Evolutionary conservation across 2,797 vertebrate species (phyloP), one percentile per base, ranked within the genome.

Genomic region (Syngnathus acus): DNA sequence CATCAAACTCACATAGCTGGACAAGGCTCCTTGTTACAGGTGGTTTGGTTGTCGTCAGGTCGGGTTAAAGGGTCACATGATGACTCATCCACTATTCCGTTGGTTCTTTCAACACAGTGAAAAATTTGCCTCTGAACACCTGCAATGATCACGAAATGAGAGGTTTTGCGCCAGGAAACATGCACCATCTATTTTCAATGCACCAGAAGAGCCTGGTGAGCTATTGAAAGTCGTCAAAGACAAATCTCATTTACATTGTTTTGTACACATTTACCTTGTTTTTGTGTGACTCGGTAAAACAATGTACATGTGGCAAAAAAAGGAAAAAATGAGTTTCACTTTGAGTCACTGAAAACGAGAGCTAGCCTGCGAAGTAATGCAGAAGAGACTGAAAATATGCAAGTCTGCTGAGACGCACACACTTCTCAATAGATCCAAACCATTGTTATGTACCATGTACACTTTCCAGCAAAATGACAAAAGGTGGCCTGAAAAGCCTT

Each of bases 71-170:
- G 78, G 9, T 96, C 90, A 42, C 96, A 98, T 82, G 93, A 87
- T 11, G 81, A 78, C 79, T 95, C 92, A 50, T 94, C 93, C 79
- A 95, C 93, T 0, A 93, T 91, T 53, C 95, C 95, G 0, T 88
- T 89, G 37, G 87, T 91, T 85, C 77, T 89, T 74, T 97, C 94
- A 69, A 92, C 84, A 16, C 96, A 98, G 82, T 92, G 90, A 70
- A 94, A 92, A 0, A 81, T 79, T 86, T 95, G 95, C 58, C 92
- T 88, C 88, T 95, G 95, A 17, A 94, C 88, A 72, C 97, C 97
- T 98, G 89, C 0, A 23, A 21, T 62, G 82, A 72, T 43, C 53
- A 37, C 1, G 5, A 69, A 42, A 75, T 5, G 60, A 62, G 57
- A 62, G 32, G 72, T 37, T 64, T 64, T 38, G 14, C 16, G 16